Percentiles rank a stretch among this genome's conserved stretches.
phyloP scores from a whole-genome alignment of 1,140 invertebrate genomes.

The Argopecten irradians region DNA sequence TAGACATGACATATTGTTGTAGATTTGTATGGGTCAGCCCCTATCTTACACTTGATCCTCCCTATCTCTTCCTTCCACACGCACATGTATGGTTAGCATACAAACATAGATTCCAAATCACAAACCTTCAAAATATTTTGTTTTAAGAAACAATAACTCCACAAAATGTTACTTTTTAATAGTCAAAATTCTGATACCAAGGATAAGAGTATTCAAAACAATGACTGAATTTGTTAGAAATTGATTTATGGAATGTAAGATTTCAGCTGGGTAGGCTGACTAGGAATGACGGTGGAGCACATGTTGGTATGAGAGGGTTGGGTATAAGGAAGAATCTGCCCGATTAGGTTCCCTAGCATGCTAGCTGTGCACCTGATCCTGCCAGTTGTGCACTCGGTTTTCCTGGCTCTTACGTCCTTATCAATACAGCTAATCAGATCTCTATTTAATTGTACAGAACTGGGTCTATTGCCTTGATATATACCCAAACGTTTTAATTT shows the following conservation, averaged over 20 bases:
- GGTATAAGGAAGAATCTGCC: background rate
- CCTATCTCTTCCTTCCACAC: background rate
- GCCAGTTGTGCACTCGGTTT: background rate
- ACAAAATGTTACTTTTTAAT: background rate
- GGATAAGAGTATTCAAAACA: background rate
- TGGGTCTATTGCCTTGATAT: background rate
- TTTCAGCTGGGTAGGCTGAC: background rate
- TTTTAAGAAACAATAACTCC: background rate
- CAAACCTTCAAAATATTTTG: background rate
- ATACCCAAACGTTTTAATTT: background rate
- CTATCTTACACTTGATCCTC: background rate
- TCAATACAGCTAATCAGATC: background rate
- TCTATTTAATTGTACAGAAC: background rate
- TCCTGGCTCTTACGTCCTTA: background rate
- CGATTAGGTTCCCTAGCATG: background rate
- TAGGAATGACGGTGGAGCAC: background rate
- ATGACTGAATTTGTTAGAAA: background rate
- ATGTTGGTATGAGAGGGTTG: background rate
- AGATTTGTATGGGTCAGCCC: slow-evolving; percentile 14
- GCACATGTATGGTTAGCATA: background rate
- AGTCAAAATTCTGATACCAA: background rate
- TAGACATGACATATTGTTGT: slow-evolving; percentile 18
- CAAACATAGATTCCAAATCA: background rate
- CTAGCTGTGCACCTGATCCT: background rate
- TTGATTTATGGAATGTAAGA: background rate